Evolutionary conservation across 1,140 invertebrate species (phyloP), one percentile per base, ranked within the genome.

Genomic region (Bombus consobrinus): DNA sequence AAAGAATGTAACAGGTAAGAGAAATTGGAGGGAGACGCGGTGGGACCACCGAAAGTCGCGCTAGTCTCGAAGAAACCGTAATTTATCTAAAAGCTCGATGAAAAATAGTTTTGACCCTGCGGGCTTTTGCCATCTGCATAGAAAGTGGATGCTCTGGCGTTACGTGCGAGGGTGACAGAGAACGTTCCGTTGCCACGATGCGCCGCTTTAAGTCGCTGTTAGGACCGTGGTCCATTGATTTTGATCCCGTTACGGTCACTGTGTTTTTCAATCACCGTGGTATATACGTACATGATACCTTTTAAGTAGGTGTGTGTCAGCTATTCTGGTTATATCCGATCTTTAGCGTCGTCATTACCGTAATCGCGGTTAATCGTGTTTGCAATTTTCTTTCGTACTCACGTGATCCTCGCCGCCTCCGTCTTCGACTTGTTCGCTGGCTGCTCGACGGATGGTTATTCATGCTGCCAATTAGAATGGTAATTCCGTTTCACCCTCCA

Each of bases 171-270:
- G 47, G 47, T 53, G 47, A 18, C 47, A 53, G 18, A 53, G 18
- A 15, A n/a, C 1, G 28, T 1, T 62, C 9, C 59, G 47, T 62
- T 62, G 75, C 74, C 64, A 71, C 64, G 84, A 80, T 79, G 43
- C 39, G 15, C 69, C 28, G 32, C 53, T 59, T 88, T 68, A 89
- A 69, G 81, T 10, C 73, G 85, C 68, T 78, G 87, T 89, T 82
- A 88, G 57, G 37, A 86, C 74, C 43, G 4, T 25, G 12, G 15
- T 34, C 57, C 73, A 47, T 83, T 47, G 87, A 64, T 88, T 73
- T 86, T 74, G 73, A 82, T 88, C 78, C 69, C 83, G 81, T 88
- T 82, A 88, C 72, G 53, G 64, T 59, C 62, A 12, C 41, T 78
- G 59, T 64, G 59, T 47, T 66, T 57, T 81, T 39, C 47, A 53